These are phyloP conservation scores for Penelope pileata DNA, from an alignment of 2,113 vertebrate species.

Conservation along the genomic window DNA sequence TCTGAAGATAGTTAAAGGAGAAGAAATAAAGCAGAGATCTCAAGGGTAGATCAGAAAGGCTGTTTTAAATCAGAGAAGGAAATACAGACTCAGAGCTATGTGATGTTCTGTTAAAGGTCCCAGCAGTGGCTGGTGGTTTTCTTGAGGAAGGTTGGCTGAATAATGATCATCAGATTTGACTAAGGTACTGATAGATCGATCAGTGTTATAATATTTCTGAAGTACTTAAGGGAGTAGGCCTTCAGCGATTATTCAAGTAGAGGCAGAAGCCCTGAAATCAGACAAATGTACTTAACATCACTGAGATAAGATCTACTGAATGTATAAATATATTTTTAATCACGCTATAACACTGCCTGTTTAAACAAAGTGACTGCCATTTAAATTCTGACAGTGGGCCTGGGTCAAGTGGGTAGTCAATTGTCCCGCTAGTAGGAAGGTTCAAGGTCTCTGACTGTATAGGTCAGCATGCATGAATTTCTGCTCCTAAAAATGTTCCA, in stretches of 20 bases:
- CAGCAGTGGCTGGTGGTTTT: neutral
- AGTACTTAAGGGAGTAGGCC: neutral
- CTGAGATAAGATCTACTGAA: neutral
- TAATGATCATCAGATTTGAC: neutral
- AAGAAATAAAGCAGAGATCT: slow-evolving; percentile 17
- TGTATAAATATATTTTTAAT: neutral
- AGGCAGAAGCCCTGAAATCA: neutral
- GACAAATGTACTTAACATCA: neutral
- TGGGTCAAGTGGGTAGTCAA: neutral
- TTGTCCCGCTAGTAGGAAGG: neutral
- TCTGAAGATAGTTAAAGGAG: neutral
- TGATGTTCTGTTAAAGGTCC: neutral
- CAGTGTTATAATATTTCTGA: neutral
- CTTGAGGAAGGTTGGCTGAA: neutral
- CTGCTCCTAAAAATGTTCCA: neutral
- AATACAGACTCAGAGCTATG: neutral
- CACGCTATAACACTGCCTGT: neutral
- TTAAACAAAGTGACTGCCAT: neutral
- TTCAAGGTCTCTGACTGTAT: neutral
- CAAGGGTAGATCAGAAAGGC: slow-evolving; percentile 20
- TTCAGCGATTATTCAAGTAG: neutral
- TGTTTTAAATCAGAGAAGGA: slow-evolving; percentile 5
- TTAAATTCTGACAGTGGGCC: neutral
- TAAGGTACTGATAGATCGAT: neutral
- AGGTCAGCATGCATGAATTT: neutral